Conservation (phyloP, 2,113 vertebrate species). For the Cynopterus brachyotis region DNA sequence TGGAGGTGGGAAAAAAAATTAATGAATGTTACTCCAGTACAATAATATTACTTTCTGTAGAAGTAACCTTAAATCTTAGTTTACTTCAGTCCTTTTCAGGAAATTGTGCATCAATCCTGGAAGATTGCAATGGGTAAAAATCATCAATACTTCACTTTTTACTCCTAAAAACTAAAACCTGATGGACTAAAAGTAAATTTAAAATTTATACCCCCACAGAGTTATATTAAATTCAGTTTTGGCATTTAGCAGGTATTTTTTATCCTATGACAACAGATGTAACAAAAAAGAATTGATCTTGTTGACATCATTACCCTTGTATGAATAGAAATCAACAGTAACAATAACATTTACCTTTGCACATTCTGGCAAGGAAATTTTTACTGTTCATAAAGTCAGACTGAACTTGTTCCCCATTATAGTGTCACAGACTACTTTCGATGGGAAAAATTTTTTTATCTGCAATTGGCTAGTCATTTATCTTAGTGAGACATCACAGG, state of each 20-base stretch:
- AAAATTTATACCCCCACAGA: slow-evolving; percentile 39
- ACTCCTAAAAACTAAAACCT: slow-evolving; percentile 10
- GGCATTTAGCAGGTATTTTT: slow-evolving; percentile 47
- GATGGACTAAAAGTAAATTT: slow-evolving; percentile 9
- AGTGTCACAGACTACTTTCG: slow-evolving; percentile 6
- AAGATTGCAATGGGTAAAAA: background rate
- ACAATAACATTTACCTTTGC: slow-evolving; percentile 20
- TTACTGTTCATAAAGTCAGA: slow-evolving; percentile 64
- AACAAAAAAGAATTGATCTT: slow-evolving; percentile 64
- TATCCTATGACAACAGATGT: slow-evolving; percentile 49
- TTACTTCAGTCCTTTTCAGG: background rate
- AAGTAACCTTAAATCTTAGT: background rate
- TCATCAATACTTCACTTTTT: background rate
- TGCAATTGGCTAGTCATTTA: slow-evolving; percentile 54
- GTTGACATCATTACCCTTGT: slow-evolving; percentile 35
- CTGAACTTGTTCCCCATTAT: background rate
- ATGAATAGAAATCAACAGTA: slow-evolving; percentile 61
- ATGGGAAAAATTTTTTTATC: slow-evolving; percentile 56
- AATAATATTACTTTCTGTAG: background rate
- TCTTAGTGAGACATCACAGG: slow-evolving; percentile 56
- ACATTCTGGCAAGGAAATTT: slow-evolving; percentile 52
- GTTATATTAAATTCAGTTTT: slow-evolving; percentile 46
- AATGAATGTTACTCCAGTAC: background rate
- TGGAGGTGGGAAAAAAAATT: background rate
- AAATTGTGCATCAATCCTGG: background rate